Evolutionary conservation across 1,140 invertebrate genomes (phyloP).

Genomic region (Tenebrio molitor): DNA sequence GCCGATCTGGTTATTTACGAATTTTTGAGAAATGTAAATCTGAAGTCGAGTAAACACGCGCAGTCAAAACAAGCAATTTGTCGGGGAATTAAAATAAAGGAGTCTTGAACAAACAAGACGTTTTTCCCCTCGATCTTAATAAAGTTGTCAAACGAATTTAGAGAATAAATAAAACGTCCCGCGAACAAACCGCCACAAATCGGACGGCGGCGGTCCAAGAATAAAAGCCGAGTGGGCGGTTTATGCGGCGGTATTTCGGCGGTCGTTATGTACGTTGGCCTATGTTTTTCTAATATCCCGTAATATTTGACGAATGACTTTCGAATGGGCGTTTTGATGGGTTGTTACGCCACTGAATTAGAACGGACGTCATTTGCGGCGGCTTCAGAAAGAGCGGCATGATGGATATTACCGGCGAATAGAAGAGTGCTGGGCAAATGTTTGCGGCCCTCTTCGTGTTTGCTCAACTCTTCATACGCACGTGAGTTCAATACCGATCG

Average conservation of each 20-base stretch:
- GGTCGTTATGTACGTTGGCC: neutral
- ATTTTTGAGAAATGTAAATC: slow-evolving; percentile 35
- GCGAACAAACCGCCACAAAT: neutral
- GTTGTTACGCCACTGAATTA: slow-evolving; percentile 6
- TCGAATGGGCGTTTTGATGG: slow-evolving; percentile 1
- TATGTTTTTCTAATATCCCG: too few species aligned
- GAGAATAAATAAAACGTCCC: slow-evolving; percentile 13
- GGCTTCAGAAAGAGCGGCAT: slow-evolving; percentile 38
- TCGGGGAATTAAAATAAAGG: neutral
- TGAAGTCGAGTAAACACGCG: slow-evolving; percentile 21
- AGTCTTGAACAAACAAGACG: neutral
- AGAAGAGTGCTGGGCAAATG: slow-evolving; percentile 60
- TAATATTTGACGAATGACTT: neutral
- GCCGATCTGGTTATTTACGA: neutral
- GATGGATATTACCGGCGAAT: slow-evolving; percentile 53
- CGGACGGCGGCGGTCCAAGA: too few species aligned
- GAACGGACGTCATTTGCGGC: slow-evolving; percentile 10
- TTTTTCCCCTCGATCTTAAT: neutral
- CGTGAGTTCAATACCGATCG: slow-evolving; percentile 52
- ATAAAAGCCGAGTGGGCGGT: too few species aligned
- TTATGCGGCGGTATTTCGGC: neutral
- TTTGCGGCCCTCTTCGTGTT: slow-evolving; percentile 56
- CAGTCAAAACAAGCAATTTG: slow-evolving; percentile 46
- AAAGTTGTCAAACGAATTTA: slow-evolving; percentile 8
- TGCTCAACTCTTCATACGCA: slow-evolving; percentile 51